Evolutionary conservation across 2,888 invertebrate genomes (phyloP), one percentile per base, ranked within the genome.

Genomic region (Pterobdella sp.): DNA sequence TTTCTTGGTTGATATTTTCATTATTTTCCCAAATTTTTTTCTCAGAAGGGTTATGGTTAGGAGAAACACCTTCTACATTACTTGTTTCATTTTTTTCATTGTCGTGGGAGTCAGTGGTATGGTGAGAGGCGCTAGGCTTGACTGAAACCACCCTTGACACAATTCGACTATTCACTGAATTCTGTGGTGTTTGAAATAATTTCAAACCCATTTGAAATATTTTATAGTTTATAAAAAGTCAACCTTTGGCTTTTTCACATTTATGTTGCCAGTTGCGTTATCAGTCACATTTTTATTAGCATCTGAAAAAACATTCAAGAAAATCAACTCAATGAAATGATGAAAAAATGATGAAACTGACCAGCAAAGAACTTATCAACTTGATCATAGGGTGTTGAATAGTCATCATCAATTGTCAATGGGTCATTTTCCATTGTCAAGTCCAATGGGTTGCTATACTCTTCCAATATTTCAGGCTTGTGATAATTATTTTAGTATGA

Each of bases 371-470:
- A 52, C 56, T 74, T 74, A 31, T 74, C 72, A 29, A 74, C 74
- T 74, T 74, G 56, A 52, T 71, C 74, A 29, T 74, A 74, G 22
- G 74, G 74, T 18, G 67, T 66, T 22, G 74, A 74, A 56, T 74
- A 74, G 32, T 74, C 74, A 34, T 74, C 74, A 7, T 74, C 74
- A 18, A 73, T 31, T 35, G 65, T 63, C 26, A 63, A 26, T 4
- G 56, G 63, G 29, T 52, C 52, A 22, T 34, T 34, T 10, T 26
- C 32, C 26, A 34, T 22, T 14, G 71, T 60, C n/a, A 71, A 35
- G n/a, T 71, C 71, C 34, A 35, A 34, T n/a, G 71, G 71, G 34
- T 71, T 52, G 32, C 71, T 49, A n/a, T 71, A 71, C 37, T 71
- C 71, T 22, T 71, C 71, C 1, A 60, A n/a, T 18, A 71, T 71